Conservation (phyloP, 2,113 vertebrate species). For the Hoplias malabaricus region DNA sequence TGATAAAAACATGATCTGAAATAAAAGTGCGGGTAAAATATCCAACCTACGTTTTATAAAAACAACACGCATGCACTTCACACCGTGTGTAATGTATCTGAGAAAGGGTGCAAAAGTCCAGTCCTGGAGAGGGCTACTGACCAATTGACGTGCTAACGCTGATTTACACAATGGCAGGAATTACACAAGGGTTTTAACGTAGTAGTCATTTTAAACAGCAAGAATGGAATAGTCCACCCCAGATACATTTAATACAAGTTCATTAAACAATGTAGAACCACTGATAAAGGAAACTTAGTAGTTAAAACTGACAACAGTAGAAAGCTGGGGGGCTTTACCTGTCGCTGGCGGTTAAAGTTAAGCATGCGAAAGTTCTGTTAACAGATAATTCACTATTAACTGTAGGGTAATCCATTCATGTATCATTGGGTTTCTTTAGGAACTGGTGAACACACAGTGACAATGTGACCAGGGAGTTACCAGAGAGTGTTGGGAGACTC, state of each 20-base stretch:
- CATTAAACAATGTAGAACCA: constrained; percentile 31
- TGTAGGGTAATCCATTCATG: constrained; percentile 35
- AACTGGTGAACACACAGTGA: constrained; percentile 18
- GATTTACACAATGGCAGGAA: background rate
- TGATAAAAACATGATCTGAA: constrained; percentile 8
- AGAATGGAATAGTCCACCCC: constrained; percentile 55
- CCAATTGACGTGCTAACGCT: background rate
- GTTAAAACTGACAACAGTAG: constrained; percentile 46
- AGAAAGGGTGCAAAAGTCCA: constrained; percentile 53
- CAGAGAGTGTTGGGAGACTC: background rate
- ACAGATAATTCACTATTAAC: constrained; percentile 51
- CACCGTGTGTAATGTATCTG: constrained; percentile 50
- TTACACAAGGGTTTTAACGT: background rate
- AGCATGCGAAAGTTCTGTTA: constrained; percentile 54
- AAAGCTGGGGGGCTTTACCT: constrained; percentile 55
- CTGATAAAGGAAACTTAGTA: constrained; percentile 52
- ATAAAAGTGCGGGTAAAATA: constrained; percentile 4
- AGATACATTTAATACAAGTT: constrained; percentile 47
- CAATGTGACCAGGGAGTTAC: background rate
- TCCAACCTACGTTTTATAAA: constrained; percentile 22
- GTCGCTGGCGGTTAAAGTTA: constrained; percentile 51
- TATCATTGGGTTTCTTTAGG: constrained; percentile 31
- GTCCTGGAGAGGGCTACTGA: background rate
- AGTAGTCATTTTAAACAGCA: constrained; percentile 6
- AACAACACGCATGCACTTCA: constrained; percentile 44